Conservation (phyloP, 2,113 vertebrate genomes). For the Ranitomeya variabilis region DNA sequence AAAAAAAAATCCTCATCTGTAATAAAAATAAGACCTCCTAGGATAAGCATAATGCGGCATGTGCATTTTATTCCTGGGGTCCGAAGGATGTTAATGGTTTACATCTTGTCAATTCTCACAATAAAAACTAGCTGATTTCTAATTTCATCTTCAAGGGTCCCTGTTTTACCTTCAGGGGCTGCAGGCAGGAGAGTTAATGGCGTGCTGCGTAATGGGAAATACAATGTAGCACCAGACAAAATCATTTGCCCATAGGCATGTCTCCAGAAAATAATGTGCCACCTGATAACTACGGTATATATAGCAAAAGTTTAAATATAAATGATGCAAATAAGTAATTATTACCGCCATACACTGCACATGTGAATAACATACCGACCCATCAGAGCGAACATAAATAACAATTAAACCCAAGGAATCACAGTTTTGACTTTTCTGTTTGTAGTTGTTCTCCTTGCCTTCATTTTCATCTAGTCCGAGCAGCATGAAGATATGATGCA, state of each 20-base stretch:
- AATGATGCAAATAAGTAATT: background rate
- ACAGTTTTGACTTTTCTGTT: too few species aligned
- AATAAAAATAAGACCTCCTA: background rate
- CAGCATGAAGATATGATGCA: too few species aligned
- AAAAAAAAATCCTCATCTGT: background rate
- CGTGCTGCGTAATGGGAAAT: background rate
- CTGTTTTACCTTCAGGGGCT: too few species aligned
- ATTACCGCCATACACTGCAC: background rate
- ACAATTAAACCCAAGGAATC: too few species aligned
- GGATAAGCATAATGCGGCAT: background rate
- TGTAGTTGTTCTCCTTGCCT: too few species aligned
- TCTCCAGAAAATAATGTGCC: background rate
- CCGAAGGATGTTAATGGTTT: background rate
- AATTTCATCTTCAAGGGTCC: too few species aligned
- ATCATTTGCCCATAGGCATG: background rate
- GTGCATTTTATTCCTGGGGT: background rate
- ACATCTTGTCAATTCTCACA: background rate
- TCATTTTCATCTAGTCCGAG: too few species aligned
- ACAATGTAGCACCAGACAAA: background rate
- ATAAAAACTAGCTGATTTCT: too few species aligned
- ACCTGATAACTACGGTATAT: background rate
- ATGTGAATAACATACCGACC: background rate
- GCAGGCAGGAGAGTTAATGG: too few species aligned
- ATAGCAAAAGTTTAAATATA: background rate
- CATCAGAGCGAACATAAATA: too few species aligned